Evolutionary conservation across 2,113 vertebrate species (phyloP).

Genomic region (Agapornis roseicollis): DNA sequence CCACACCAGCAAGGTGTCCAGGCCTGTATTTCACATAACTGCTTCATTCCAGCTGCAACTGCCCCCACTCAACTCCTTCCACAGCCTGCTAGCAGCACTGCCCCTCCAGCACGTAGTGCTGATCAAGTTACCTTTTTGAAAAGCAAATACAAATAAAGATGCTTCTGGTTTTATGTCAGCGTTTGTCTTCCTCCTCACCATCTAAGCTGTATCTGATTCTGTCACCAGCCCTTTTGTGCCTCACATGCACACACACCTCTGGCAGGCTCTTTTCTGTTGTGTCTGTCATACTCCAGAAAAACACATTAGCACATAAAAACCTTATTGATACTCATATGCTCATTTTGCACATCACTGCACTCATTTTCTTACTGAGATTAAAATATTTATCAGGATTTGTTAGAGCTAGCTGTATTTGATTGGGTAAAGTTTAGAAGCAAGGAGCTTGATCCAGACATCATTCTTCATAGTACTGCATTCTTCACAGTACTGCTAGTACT

Average conservation of each 20-base stretch:
- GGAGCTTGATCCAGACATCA: background rate
- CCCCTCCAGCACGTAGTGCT: background rate
- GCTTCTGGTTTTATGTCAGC: background rate
- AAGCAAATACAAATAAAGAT: background rate
- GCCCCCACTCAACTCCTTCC: background rate
- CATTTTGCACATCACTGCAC: slow-evolving; percentile 4
- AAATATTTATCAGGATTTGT: slow-evolving; percentile 31
- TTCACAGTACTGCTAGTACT: background rate
- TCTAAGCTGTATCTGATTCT: background rate
- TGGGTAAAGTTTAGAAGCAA: slow-evolving; percentile 8
- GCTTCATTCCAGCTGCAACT: background rate
- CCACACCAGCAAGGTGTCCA: background rate
- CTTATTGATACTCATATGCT: background rate
- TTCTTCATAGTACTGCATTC: background rate
- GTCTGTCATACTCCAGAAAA: background rate
- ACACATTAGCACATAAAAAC: background rate
- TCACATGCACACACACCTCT: background rate
- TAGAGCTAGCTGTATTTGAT: slow-evolving; percentile 3
- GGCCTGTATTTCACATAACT: background rate
- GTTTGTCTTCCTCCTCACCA: background rate
- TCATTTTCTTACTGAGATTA: background rate
- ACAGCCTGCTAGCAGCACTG: background rate
- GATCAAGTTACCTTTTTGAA: background rate
- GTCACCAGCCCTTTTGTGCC: background rate
- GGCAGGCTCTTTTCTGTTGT: background rate